These are phyloP conservation scores for Epistrophe eligans DNA, from an alignment of 2,888 invertebrate species.

Conservation along the genomic window DNA sequence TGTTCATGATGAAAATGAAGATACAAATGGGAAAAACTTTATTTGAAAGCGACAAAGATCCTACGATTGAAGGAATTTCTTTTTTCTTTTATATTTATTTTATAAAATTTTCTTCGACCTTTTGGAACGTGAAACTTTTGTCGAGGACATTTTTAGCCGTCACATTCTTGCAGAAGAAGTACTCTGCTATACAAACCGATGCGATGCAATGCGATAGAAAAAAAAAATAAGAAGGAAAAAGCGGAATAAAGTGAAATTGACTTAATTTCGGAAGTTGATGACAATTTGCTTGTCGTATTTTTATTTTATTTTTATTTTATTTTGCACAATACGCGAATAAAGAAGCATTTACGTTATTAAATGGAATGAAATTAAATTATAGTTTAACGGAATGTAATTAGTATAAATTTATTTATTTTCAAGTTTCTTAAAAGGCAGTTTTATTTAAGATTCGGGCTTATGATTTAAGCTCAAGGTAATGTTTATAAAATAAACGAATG, in stretches of 20 bases:
- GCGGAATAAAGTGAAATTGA: slow-evolving; percentile 60
- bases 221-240: neutral
- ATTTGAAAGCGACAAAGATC: slow-evolving; percentile 51
- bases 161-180: slow-evolving; percentile 20
- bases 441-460: neutral
- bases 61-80: slow-evolving; percentile 27
- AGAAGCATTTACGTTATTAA: slow-evolving; percentile 51
- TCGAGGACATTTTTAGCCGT: slow-evolving; percentile 53
- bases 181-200: neutral
- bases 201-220: neutral
- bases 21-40: slow-evolving; percentile 65
- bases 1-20: slow-evolving; percentile 55
- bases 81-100: neutral
- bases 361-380: slow-evolving; percentile 57
- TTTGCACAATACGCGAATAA: slow-evolving; percentile 31
- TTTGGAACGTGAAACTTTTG: slow-evolving; percentile 53
- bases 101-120: slow-evolving; percentile 27
- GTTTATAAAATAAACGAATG: neutral
- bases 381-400: slow-evolving; percentile 29
- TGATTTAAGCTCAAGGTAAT: neutral
- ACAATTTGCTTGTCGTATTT: slow-evolving; percentile 65
- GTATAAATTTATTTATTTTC: slow-evolving; percentile 14
- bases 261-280: slow-evolving; percentile 63
- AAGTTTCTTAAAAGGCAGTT: neutral
- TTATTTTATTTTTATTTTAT: slow-evolving; percentile 9